Percentiles rank a stretch among this genome's conserved stretches.
These are phyloP conservation scores for Conus betulinus DNA, from an alignment of 1,140 invertebrate species.

Conservation along the genomic window DNA sequence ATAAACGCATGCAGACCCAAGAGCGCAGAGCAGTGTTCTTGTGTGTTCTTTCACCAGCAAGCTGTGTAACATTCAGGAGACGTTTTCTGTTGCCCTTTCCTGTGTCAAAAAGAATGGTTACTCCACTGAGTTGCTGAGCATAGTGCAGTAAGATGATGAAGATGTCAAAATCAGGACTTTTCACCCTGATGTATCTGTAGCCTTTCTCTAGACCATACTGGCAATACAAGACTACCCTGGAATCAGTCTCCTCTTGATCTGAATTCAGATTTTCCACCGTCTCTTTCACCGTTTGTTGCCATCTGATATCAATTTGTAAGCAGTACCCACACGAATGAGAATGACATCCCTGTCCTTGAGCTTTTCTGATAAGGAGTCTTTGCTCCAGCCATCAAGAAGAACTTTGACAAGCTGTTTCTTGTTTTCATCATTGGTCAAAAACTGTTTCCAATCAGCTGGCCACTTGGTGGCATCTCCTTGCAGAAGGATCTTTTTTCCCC, in stretches of 20 bases:
- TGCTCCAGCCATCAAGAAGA: conserved; percentile 27
- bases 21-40: neutral
- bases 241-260: conserved; percentile 45
- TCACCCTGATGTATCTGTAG: conserved; percentile 12
- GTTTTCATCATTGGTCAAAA: conserved; percentile 51
- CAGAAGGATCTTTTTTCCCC: conserved; percentile 33
- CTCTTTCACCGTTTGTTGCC: neutral
- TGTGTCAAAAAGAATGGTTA: conserved; percentile 45
- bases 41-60: conserved; percentile 12
- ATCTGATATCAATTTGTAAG: conserved; percentile 5
- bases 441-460: conserved; percentile 42
- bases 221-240: conserved; percentile 36
- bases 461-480: conserved; percentile 34
- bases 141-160: conserved; percentile 48
- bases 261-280: neutral
- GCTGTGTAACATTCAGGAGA: conserved; percentile 31
- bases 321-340: conserved; percentile 32
- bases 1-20: neutral
- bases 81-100: conserved; percentile 40
- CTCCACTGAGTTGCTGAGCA: conserved; percentile 14
- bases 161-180: conserved; percentile 44
- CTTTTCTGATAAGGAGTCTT: conserved; percentile 20
- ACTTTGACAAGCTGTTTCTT: conserved; percentile 43
- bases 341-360: conserved; percentile 27
- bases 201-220: conserved; percentile 24